A percentile compares a stretch with the other conserved stretches of the same genome.
Evolutionary conservation across 1,140 invertebrate species (phyloP).

Genomic region (Aricia agestis): DNA sequence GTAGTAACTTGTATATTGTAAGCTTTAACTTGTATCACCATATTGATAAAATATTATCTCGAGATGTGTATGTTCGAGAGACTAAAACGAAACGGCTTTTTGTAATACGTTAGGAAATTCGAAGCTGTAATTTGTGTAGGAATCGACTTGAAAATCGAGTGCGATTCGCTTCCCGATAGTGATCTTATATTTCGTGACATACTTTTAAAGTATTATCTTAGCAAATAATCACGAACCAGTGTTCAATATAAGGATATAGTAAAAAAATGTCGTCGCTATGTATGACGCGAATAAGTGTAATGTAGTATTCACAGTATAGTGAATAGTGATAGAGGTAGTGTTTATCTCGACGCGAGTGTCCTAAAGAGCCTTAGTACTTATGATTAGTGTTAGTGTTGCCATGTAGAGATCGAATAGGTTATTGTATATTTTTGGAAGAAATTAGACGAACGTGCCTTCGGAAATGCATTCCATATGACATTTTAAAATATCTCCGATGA

Average conservation of each 20-base stretch:
- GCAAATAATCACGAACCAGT: background rate
- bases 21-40: background rate
- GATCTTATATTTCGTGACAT: background rate
- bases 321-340: background rate
- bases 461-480: constrained; percentile 19
- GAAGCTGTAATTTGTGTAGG: background rate
- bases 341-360: background rate
- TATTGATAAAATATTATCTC: background rate
- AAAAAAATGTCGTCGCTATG: background rate
- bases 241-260: background rate
- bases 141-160: background rate
- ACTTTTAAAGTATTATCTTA: background rate
- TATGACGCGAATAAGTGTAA: background rate
- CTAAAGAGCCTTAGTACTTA: constrained; percentile 25
- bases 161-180: background rate
- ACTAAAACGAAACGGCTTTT: background rate
- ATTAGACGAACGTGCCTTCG: constrained; percentile 18
- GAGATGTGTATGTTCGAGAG: background rate
- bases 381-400: constrained; percentile 21
- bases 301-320: background rate
- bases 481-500: background rate
- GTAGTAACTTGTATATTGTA: background rate
- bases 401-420: constrained; percentile 19
- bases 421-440: constrained; percentile 18
- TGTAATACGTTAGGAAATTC: background rate